phyloP scores from a whole-genome alignment of 1,140 invertebrate species.

The Magallana gigas region DNA sequence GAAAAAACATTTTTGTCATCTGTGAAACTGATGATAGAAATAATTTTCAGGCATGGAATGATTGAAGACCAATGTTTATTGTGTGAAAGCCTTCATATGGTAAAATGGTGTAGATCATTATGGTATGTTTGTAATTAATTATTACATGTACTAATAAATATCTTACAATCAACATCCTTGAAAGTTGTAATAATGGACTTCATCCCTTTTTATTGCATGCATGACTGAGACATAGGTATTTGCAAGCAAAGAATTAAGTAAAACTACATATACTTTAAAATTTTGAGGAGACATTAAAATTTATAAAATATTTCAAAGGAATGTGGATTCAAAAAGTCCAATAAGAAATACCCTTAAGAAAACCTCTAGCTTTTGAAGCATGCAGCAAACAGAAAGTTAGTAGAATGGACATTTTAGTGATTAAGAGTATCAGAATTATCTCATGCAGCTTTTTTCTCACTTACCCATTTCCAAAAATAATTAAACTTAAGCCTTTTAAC shows the following conservation, averaged over 20 bases:
- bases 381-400: not conserved
- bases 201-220: too few species aligned
- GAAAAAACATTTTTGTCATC: too few species aligned
- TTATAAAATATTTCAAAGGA: not conserved
- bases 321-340: not conserved
- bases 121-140: too few species aligned
- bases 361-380: not conserved
- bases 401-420: not conserved
- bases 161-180: too few species aligned
- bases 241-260: not conserved
- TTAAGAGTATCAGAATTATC: not conserved
- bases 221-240: not conserved
- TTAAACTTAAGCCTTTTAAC: slow-evolving; percentile 1
- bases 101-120: too few species aligned
- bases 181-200: too few species aligned
- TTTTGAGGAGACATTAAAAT: not conserved
- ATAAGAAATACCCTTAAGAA: not conserved
- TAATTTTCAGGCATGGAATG: too few species aligned
- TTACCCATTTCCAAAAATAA: slow-evolving; percentile 28
- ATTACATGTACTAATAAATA: too few species aligned
- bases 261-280: not conserved
- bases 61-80: too few species aligned
- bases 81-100: too few species aligned
- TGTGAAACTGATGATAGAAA: too few species aligned
- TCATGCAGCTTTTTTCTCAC: slow-evolving; percentile 18